Conservation (phyloP, 2,797 vertebrate species). For the Mallotus villosus region DNA sequence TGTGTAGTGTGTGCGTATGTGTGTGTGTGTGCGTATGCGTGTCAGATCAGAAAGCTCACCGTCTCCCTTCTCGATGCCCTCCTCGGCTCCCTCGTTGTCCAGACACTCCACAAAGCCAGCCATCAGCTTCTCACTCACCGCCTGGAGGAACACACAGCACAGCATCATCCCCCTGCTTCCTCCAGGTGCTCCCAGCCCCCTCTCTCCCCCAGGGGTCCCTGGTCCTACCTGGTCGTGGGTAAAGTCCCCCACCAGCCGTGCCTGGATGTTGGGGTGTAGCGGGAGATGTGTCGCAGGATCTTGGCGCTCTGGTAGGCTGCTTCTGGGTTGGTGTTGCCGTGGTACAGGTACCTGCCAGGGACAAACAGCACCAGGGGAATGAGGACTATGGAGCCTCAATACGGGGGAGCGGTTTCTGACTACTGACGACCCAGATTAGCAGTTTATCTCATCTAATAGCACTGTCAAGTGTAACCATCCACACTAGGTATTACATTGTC, state of each 20-base stretch:
- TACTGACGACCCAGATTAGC: no score
- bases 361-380: constrained; percentile 22
- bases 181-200: background rate
- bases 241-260: constrained; percentile 93
- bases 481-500: no score
- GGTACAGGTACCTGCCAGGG: constrained; percentile 86
- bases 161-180: no score
- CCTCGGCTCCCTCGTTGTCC: constrained; percentile 92
- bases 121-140: constrained; percentile 92
- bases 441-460: no score
- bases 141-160: constrained; percentile 63
- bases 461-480: no score
- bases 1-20: background rate
- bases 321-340: constrained; percentile 90
- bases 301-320: constrained; percentile 94
- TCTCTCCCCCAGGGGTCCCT: background rate
- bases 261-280: constrained; percentile 94
- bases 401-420: no score
- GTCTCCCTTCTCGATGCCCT: constrained; percentile 83
- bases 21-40: no score
- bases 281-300: constrained; percentile 91
- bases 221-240: constrained; percentile 88
- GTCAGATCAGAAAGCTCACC: constrained; percentile 69
- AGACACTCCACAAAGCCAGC: constrained; percentile 97
- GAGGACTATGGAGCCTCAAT: no score